phyloP scores from a whole-genome alignment of 2,113 vertebrate species.

The Noctilio leporinus region DNA sequence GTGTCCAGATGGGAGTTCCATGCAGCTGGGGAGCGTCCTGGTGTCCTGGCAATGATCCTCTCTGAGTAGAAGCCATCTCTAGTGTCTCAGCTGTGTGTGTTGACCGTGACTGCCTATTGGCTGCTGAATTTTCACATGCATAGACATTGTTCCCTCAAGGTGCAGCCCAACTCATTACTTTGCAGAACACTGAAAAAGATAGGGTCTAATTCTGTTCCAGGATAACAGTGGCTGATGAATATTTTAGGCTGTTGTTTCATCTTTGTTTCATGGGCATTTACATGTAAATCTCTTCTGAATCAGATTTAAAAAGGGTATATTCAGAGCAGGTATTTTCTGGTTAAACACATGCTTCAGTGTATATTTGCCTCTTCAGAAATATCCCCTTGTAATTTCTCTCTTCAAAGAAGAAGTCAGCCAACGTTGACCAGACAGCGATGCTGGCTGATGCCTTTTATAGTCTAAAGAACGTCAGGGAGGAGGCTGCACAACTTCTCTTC shows the following conservation, averaged over 20 bases:
- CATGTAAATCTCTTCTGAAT: background rate
- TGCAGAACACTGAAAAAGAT: background rate
- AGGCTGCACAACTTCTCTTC: background rate
- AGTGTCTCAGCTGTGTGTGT: background rate
- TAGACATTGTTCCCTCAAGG: fast-evolving
- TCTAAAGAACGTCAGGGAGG: background rate
- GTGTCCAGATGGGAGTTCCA: background rate
- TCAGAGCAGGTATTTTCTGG: background rate
- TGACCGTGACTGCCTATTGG: background rate
- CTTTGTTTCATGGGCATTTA: slow-evolving; percentile 16
- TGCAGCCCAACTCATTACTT: background rate
- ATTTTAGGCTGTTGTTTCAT: slow-evolving; percentile 36
- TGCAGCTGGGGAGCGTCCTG: background rate
- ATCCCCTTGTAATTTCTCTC: background rate
- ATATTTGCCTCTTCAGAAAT: background rate
- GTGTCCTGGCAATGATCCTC: fast-evolving
- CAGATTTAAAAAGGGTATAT: background rate
- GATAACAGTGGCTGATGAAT: background rate
- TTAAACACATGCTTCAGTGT: background rate
- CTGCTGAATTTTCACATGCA: background rate
- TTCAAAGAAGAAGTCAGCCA: background rate
- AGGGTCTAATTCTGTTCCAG: background rate
- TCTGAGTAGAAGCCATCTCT: background rate
- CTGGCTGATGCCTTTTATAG: background rate
- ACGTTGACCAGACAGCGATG: background rate